Conservation (phyloP, 2,113 vertebrate genomes). For the Pseudopipra pipra region DNA sequence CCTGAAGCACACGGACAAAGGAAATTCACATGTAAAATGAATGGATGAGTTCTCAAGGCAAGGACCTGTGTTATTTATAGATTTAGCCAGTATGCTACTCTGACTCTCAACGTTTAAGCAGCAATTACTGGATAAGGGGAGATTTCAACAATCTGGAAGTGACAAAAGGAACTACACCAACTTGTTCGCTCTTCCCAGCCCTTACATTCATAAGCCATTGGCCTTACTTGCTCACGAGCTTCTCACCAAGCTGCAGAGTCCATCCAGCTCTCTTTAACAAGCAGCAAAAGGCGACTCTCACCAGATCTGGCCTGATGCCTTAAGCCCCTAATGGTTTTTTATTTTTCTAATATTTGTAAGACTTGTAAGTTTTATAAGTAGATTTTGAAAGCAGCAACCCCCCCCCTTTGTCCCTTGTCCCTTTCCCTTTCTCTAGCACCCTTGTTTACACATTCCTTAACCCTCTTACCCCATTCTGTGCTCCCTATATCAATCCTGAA, state of each 20-base stretch:
- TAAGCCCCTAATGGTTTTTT: too few relatives aligned
- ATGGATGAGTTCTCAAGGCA: neutral
- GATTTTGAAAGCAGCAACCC: too few relatives aligned
- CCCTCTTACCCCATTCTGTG: too few relatives aligned
- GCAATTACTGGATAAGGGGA: neutral
- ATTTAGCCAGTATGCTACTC: accelerated
- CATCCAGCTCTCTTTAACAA: neutral
- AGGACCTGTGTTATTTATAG: accelerated
- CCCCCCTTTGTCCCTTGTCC: too few relatives aligned
- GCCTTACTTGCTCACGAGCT: neutral
- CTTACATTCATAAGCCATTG: neutral
- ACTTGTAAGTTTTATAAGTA: too few relatives aligned
- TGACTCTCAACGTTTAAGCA: neutral
- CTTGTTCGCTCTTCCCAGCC: neutral
- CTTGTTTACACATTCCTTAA: too few relatives aligned
- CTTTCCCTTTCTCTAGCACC: too few relatives aligned
- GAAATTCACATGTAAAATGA: neutral
- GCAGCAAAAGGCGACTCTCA: accelerated
- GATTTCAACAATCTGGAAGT: neutral
- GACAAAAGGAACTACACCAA: neutral
- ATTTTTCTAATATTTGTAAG: too few relatives aligned
- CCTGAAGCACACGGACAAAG: neutral
- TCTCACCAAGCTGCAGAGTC: neutral
- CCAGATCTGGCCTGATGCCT: neutral
- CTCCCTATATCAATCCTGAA: too few relatives aligned